Base-by-base conservation (phyloP, 1,140 invertebrate species). In the Drosophila ficusphila region DNA sequence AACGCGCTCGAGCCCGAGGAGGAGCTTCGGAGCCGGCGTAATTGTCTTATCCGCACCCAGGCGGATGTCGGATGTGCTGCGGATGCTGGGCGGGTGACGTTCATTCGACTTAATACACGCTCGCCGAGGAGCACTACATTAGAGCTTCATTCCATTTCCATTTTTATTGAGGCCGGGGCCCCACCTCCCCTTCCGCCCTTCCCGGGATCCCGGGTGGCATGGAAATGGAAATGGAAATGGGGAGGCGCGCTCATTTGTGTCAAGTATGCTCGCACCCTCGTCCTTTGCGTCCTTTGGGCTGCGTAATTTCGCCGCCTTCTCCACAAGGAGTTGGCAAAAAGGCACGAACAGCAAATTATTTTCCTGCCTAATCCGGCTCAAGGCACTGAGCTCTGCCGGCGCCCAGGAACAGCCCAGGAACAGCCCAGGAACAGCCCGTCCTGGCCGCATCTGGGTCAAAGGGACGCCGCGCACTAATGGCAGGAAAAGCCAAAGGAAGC, bases 301-400 rank as follows among this genome's bases (percentile, higher is more conserved):
- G 36, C 48, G 36, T 64, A 42, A 73, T 61, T 65, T 16, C 49
- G 34, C 7, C 23, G 52, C 25, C 23, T 71, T 62, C 51, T 42
- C 53, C 47, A 52, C 33, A 67, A 48, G 72, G 41, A 85, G 72
- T 74, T 77, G 56, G 41, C 71, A 60, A 86, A 86, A 86, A 77
- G 82, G 81, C 82, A 86, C 82, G 82, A 88, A 86, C 78, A 56
- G 78, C 82, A 86, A 86, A 86, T 86, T 86, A 86, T 88, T 86
- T 86, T 86, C 82, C 71, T 88, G 64, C 77, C 82, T 88, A 86
- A 86, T 86, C 82, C 81, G 82, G 82, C 82, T 70, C 82, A 77
- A 79, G 82, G 75, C 67, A 73, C 73, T 62, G 73, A 88, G 73
- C 81, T 77, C 67, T 62, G 68, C 70, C 67, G 82, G 61, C 48